Conservation (phyloP, 2,113 vertebrate species). For the Scomber japonicus region DNA sequence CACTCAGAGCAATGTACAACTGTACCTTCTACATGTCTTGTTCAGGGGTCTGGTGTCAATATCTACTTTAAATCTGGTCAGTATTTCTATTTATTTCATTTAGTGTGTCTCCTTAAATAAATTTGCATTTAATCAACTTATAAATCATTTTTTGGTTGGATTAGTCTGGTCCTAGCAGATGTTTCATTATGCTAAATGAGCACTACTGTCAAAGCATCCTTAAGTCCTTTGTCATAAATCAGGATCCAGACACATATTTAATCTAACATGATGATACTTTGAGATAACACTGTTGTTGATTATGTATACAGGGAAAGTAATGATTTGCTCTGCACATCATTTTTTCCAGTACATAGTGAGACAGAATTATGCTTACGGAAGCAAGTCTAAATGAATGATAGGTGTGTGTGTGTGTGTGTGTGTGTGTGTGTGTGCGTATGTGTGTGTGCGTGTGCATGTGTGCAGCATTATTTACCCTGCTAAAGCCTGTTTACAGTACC, state of each 20-base stretch:
- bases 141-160: no score
- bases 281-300: neutral
- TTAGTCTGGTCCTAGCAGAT: no score
- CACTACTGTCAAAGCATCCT: no score
- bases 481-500: constrained; percentile 55
- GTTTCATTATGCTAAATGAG: no score
- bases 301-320: neutral
- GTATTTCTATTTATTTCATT: no score
- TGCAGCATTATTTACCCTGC: constrained; percentile 53
- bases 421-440: constrained; percentile 17
- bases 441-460: constrained; percentile 13
- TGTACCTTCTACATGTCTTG: no score
- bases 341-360: neutral
- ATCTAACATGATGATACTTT: neutral
- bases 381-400: constrained; percentile 9
- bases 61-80: no score
- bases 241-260: constrained; percentile 5
- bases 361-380: constrained; percentile 1
- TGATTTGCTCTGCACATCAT: neutral
- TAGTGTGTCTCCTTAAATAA: no score
- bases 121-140: no score
- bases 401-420: constrained; percentile 7
- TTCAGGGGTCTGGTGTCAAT: no score
- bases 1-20: no score
- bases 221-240: neutral